Percentiles rank a stretch among this genome's conserved stretches.
These are phyloP conservation scores for Bhutanitis thaidina DNA, from an alignment of 2,888 invertebrate genomes.

Conservation along the genomic window DNA sequence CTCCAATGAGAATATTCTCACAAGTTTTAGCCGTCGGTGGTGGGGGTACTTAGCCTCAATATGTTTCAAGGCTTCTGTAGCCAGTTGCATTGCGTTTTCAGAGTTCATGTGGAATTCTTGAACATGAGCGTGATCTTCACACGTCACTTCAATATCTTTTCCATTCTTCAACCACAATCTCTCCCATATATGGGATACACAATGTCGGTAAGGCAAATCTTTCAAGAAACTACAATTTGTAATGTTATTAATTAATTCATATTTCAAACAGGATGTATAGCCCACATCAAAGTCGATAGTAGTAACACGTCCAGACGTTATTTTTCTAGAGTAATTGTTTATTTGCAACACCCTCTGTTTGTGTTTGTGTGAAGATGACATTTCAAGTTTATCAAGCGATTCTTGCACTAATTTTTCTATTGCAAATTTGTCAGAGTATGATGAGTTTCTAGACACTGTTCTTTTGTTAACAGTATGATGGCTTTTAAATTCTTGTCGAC, in stretches of 20 bases:
- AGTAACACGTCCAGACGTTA: slow-evolving; percentile 53
- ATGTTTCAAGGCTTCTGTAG: slow-evolving; percentile 56
- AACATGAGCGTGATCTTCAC: slow-evolving; percentile 52
- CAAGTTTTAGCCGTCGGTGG: slow-evolving; percentile 55
- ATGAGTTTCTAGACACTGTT: slow-evolving; percentile 32
- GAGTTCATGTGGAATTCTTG: slow-evolving; percentile 53
- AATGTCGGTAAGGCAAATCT: slow-evolving; percentile 59
- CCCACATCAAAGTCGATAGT: slow-evolving; percentile 66
- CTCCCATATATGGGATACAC: slow-evolving; percentile 54
- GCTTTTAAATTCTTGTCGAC: neutral
- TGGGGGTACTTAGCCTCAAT: slow-evolving; percentile 70
- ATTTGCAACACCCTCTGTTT: slow-evolving; percentile 58
- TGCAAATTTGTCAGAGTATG: slow-evolving; percentile 40
- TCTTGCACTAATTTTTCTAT: slow-evolving; percentile 49
- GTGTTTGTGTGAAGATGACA: slow-evolving; percentile 51
- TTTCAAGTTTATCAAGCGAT: slow-evolving; percentile 58
- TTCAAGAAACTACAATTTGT: slow-evolving; percentile 55
- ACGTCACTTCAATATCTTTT: slow-evolving; percentile 52
- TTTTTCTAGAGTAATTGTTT: slow-evolving; percentile 53
- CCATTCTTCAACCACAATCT: slow-evolving; percentile 57
- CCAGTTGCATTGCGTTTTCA: slow-evolving; percentile 49
- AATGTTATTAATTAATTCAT: slow-evolving; percentile 56
- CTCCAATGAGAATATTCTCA: slow-evolving; percentile 61
- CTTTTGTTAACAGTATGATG: slow-evolving; percentile 30
- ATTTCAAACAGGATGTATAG: slow-evolving; percentile 64